Evolutionary conservation across 1,140 invertebrate species (phyloP).

Genomic region (Aculops lycopersici): DNA sequence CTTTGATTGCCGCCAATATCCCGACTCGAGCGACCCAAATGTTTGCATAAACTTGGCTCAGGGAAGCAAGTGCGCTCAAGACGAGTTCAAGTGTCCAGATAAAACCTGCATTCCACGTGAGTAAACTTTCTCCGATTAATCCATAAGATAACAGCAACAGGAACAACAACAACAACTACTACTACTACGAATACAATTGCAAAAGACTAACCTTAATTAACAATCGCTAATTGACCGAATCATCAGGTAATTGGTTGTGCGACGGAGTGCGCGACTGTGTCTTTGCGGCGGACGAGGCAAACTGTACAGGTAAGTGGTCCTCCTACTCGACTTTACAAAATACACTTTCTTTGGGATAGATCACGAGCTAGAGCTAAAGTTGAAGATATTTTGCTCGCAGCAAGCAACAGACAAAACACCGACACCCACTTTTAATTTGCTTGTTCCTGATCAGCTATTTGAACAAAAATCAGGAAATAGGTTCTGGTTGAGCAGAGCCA

Average conservation of each 20-base stretch:
- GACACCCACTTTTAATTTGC: too few relatives aligned
- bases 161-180: too few relatives aligned
- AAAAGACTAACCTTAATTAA: too few relatives aligned
- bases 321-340: not conserved
- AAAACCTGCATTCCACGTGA: constrained; percentile 8
- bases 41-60: constrained; percentile 17
- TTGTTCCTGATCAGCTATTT: too few relatives aligned
- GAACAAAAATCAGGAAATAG: too few relatives aligned
- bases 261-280: constrained; percentile 11
- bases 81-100: constrained; percentile 10
- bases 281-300: constrained; percentile 19
- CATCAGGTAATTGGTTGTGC: constrained; percentile 3
- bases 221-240: too few relatives aligned
- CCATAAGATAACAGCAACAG: too few relatives aligned
- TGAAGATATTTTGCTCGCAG: constrained; percentile 7
- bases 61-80: constrained; percentile 11
- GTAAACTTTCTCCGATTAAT: too few relatives aligned
- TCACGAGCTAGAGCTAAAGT: constrained; percentile 1
- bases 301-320: constrained; percentile 8
- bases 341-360: not conserved
- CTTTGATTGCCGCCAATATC: constrained; percentile 26
- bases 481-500: too few relatives aligned
- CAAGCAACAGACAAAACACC: too few relatives aligned
- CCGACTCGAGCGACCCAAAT: constrained; percentile 17
- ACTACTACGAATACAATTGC: too few relatives aligned